Percentiles rank a stretch among this genome's conserved stretches.
phyloP scores from a whole-genome alignment of 2,797 vertebrate species.

The Sardinella longiceps region DNA sequence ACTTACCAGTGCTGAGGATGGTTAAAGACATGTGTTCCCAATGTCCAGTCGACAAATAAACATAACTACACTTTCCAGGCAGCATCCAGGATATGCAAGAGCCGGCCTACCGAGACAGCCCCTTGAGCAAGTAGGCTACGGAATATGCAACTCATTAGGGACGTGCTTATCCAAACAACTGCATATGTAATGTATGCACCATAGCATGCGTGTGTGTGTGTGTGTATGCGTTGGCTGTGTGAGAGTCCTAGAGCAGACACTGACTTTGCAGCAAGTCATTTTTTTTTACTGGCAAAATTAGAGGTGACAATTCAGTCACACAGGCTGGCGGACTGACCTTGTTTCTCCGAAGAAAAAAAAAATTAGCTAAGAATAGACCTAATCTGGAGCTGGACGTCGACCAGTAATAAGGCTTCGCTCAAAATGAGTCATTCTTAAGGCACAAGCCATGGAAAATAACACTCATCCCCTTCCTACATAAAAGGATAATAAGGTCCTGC shows the following conservation, averaged over 20 bases:
- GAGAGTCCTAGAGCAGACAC: not conserved
- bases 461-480: conserved; percentile 50
- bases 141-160: conserved; percentile 29
- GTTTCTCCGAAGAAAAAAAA: conserved; percentile 71
- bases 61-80: conserved; percentile 30
- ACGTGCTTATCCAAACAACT: conserved; percentile 39
- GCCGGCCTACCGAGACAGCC: not conserved
- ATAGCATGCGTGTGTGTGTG: not conserved
- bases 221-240: not conserved
- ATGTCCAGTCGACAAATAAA: conserved; percentile 11
- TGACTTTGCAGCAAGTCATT: conserved; percentile 9
- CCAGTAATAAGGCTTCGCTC: conserved; percentile 62
- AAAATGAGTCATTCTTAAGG: conserved; percentile 59
- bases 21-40: conserved; percentile 20
- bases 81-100: conserved; percentile 2
- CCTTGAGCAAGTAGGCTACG: not conserved
- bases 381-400: conserved; percentile 69
- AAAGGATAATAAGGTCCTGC: conserved; percentile 45
- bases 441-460: conserved; percentile 56
- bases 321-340: conserved; percentile 72
- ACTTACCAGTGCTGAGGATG: conserved; percentile 49
- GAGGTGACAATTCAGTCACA: conserved; percentile 69
- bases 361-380: conserved; percentile 74
- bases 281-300: conserved; percentile 58
- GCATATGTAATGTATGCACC: not conserved